A percentile compares a stretch with the other conserved stretches of the same genome.
Conservation (phyloP, 2,797 vertebrate genomes). For the Sparus aurata region DNA sequence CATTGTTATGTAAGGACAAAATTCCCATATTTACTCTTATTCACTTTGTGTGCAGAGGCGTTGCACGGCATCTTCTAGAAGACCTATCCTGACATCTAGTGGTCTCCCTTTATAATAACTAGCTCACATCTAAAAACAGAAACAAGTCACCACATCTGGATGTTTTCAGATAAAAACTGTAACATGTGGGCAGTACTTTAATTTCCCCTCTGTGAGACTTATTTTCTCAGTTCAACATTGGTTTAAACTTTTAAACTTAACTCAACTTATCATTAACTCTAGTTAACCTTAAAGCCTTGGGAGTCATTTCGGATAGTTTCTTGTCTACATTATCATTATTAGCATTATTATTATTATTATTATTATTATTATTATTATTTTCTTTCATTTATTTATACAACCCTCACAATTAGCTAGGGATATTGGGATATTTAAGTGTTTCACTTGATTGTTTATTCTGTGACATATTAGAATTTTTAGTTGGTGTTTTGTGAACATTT, state of each 20-base stretch:
- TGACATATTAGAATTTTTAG: too few relatives aligned
- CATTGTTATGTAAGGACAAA: background rate
- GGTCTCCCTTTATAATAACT: constrained; percentile 43
- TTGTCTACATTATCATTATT: too few relatives aligned
- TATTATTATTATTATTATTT: too few relatives aligned
- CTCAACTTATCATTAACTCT: background rate
- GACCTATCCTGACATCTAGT: constrained; percentile 76
- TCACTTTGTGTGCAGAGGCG: background rate
- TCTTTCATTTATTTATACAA: too few relatives aligned
- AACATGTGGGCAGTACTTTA: background rate
- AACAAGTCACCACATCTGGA: constrained; percentile 9
- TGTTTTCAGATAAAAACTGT: constrained; percentile 12
- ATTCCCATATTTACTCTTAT: background rate
- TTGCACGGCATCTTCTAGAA: background rate
- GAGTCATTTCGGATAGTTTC: too few relatives aligned
- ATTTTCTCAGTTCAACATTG: background rate
- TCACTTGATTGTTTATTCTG: too few relatives aligned
- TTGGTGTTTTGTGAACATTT: too few relatives aligned
- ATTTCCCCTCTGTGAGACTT: background rate
- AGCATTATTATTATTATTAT: too few relatives aligned
- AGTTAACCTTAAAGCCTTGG: too few relatives aligned
- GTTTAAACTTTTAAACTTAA: constrained; percentile 14
- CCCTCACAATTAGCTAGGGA: too few relatives aligned
- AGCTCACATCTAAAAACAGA: background rate
- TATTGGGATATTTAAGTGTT: too few relatives aligned